A percentile compares a stretch with the other conserved stretches of the same genome.
phyloP scores from a whole-genome alignment of 2,888 invertebrate genomes.

The Tenthredo mesomela region DNA sequence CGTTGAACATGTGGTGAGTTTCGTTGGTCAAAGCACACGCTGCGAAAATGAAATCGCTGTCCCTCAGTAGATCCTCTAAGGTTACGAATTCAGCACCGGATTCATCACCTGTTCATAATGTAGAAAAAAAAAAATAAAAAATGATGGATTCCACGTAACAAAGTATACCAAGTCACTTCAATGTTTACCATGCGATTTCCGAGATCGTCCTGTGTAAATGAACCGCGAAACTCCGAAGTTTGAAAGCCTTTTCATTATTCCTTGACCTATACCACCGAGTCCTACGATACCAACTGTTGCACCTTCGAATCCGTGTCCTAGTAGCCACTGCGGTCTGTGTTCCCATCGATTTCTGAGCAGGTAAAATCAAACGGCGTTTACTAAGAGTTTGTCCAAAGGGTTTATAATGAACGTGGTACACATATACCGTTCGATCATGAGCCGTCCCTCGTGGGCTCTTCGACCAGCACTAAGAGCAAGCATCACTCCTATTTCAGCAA shows the following conservation, averaged over 20 bases:
- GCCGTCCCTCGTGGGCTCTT: conserved; percentile 86
- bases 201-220: conserved; percentile 84
- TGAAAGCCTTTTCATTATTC: conserved; percentile 84
- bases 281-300: conserved; percentile 90
- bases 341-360: conserved; percentile 83
- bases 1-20: conserved; percentile 85
- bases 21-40: conserved; percentile 83
- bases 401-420: conserved; percentile 47
- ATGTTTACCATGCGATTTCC: conserved; percentile 27
- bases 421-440: conserved; percentile 80
- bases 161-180: neutral
- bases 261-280: conserved; percentile 86
- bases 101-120: conserved; percentile 62
- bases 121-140: too few relatives aligned
- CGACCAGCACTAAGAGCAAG: conserved; percentile 87
- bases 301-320: conserved; percentile 86
- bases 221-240: conserved; percentile 86
- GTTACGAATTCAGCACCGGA: conserved; percentile 82
- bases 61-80: conserved; percentile 81
- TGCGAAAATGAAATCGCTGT: conserved; percentile 86
- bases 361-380: conserved; percentile 30
- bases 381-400: neutral
- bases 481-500: conserved; percentile 89
- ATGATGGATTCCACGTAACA: neutral
- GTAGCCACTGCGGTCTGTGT: conserved; percentile 84